These are phyloP conservation scores for Lithophane ornitopus DNA, from an alignment of 2,888 invertebrate species.

Conservation along the genomic window DNA sequence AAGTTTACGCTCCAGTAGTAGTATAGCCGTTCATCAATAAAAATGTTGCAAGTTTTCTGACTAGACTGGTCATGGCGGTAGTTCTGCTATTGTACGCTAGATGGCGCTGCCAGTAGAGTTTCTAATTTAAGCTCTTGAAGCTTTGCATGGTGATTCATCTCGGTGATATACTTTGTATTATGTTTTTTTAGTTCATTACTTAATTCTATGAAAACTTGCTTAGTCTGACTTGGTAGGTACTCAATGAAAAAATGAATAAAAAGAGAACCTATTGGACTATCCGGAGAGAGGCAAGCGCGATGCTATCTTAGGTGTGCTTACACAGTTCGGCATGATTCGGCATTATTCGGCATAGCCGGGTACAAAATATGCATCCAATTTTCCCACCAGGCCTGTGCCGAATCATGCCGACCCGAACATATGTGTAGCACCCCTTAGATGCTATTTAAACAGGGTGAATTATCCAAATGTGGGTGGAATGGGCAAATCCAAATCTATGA, in stretches of 20 bases:
- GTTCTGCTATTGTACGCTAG: conserved; percentile 26
- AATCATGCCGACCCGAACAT: too few relatives aligned
- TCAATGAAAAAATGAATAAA: neutral
- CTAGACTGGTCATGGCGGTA: neutral
- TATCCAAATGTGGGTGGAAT: too few relatives aligned
- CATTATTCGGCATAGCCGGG: too few relatives aligned
- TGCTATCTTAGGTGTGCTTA: neutral
- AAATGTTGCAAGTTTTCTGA: neutral
- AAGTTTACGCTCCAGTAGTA: too few relatives aligned
- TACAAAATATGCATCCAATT: too few relatives aligned
- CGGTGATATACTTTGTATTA: neutral
- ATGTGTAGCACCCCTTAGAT: too few relatives aligned
- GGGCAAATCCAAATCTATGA: too few relatives aligned
- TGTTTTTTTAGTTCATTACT: neutral
- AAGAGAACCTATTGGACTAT: neutral
- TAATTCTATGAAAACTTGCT: neutral
- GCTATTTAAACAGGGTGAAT: too few relatives aligned
- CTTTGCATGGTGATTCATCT: neutral
- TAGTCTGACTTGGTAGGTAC: neutral
- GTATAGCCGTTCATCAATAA: neutral
- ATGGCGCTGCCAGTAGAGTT: conserved; percentile 28
- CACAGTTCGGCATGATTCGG: too few relatives aligned
- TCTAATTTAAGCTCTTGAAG: neutral
- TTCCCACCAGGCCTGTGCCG: too few relatives aligned
- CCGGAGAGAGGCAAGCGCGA: neutral